Evolutionary conservation across 2,888 invertebrate genomes (phyloP).

Genomic region (Lasioglossum calceatum): DNA sequence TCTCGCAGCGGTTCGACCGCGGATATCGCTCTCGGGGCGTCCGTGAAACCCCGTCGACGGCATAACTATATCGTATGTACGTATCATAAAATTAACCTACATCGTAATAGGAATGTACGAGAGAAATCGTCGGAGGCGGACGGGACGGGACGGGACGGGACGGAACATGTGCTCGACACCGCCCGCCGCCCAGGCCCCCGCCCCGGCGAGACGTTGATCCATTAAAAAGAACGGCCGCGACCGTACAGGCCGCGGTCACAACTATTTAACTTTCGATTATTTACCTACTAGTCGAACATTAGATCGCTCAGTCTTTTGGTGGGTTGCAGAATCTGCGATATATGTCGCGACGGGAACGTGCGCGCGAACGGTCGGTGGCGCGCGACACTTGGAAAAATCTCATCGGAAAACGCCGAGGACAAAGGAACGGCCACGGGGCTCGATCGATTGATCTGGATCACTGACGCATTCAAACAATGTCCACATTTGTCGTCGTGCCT

Average conservation of each 20-base stretch:
- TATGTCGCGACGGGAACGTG: conserved; percentile 47
- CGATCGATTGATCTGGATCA: not conserved
- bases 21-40: not conserved
- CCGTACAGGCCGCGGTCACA: conserved; percentile 12
- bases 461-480: not conserved
- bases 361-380: conserved; percentile 28
- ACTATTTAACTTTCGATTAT: conserved; percentile 42
- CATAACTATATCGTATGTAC: conserved; percentile 60
- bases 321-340: conserved; percentile 74
- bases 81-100: conserved; percentile 71
- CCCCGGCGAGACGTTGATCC: conserved; percentile 26
- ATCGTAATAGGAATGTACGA: conserved; percentile 70
- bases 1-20: not conserved
- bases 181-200: not conserved
- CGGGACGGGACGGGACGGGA: not conserved
- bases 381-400: conserved; percentile 10
- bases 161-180: not conserved
- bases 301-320: conserved; percentile 80
- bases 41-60: conserved; percentile 31
- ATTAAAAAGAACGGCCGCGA: conserved; percentile 47
- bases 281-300: conserved; percentile 71
- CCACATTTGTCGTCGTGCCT: not conserved
- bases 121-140: conserved; percentile 39
- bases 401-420: conserved; percentile 15
- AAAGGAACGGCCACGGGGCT: conserved; percentile 3